phyloP scores from a whole-genome alignment of 2,888 invertebrate species.

The Scrobipalpa costella region DNA sequence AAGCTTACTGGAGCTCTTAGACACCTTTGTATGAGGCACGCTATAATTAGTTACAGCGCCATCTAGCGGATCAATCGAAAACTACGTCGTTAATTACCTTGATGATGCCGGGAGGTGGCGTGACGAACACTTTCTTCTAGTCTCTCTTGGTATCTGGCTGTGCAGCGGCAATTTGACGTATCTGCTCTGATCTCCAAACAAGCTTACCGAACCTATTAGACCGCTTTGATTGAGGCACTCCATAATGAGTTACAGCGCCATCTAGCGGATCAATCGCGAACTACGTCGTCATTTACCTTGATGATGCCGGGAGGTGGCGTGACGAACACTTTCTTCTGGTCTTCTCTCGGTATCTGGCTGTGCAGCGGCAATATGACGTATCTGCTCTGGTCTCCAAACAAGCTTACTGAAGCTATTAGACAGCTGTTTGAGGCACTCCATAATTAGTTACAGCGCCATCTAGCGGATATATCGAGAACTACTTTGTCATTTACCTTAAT shows the following conservation, averaged over 20 bases:
- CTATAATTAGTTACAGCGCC: not conserved
- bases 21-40: too few relatives aligned
- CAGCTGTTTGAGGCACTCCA: too few relatives aligned
- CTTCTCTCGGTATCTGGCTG: slow-evolving; percentile 97
- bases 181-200: too few relatives aligned
- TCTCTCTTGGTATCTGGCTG: slow-evolving; percentile 97
- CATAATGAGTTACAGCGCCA: not conserved
- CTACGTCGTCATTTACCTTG: slow-evolving; percentile 80
- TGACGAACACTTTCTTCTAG: slow-evolving; percentile 95
- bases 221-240: not conserved
- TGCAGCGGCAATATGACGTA: slow-evolving; percentile 96
- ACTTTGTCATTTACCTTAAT: slow-evolving; percentile 84
- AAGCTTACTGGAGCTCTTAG: slow-evolving; percentile 25
- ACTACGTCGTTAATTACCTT: slow-evolving; percentile 80
- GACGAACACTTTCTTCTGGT: slow-evolving; percentile 96
- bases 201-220: too few relatives aligned
- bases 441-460: not conserved
- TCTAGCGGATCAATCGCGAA: not conserved
- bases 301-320: slow-evolving; percentile 91
- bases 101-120: slow-evolving; percentile 90
- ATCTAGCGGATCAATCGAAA: not conserved
- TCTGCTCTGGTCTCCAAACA: slow-evolving; percentile 82
- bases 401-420: too few relatives aligned
- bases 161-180: slow-evolving; percentile 93
- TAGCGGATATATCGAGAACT: not conserved